phyloP scores from a whole-genome alignment of 2,113 vertebrate genomes.

The Elachura formosa region DNA sequence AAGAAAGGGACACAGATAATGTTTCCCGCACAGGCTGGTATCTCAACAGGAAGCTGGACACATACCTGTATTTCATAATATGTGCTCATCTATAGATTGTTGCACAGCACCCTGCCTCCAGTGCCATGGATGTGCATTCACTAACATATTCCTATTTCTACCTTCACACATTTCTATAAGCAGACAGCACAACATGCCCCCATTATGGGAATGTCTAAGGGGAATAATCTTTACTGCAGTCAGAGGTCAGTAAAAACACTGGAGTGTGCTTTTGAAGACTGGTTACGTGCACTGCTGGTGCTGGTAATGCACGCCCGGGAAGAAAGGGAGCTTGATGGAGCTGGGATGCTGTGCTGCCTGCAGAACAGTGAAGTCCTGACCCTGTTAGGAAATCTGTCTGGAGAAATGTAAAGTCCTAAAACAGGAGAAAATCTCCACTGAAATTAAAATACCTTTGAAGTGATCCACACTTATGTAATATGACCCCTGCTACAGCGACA shows the following conservation, averaged over 20 bases:
- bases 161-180: background rate
- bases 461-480: background rate
- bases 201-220: background rate
- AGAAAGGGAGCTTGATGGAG: background rate
- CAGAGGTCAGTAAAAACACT: background rate
- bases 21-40: background rate
- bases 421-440: background rate
- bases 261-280: background rate
- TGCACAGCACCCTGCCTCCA: background rate
- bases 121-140: background rate
- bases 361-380: accelerated
- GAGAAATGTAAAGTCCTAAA: background rate
- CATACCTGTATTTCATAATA: background rate
- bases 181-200: background rate
- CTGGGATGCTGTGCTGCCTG: background rate
- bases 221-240: background rate
- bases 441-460: background rate
- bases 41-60: background rate
- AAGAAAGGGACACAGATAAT: background rate
- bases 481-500: background rate
- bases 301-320: background rate
- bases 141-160: background rate
- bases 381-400: background rate
- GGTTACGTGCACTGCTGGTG: background rate
- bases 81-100: background rate